phyloP scores from a whole-genome alignment of 2,888 invertebrate species.

The Penaeus monodon region DNA sequence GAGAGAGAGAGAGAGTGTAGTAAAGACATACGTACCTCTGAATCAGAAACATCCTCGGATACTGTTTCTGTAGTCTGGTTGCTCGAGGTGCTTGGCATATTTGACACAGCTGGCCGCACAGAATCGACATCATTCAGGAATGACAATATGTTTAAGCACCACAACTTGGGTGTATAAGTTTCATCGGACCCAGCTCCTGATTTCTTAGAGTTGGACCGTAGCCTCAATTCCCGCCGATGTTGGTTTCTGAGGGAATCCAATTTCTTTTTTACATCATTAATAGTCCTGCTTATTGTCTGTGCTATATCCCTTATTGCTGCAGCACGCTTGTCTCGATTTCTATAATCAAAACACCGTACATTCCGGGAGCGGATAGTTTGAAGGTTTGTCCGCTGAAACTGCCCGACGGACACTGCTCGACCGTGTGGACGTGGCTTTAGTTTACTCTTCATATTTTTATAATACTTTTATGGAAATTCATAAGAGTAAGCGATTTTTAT shows the following conservation, averaged over 20 bases:
- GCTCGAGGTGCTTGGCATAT: constrained; percentile 8
- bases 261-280: constrained; percentile 16
- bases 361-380: too few species aligned
- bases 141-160: constrained; percentile 9
- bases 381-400: too few species aligned
- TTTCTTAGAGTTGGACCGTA: background rate
- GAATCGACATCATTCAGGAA: background rate
- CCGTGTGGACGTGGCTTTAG: too few species aligned
- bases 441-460: too few species aligned
- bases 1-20: background rate
- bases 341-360: constrained; percentile 2
- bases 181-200: constrained; percentile 12
- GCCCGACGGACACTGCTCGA: too few species aligned
- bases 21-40: background rate
- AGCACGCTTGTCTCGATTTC: too few species aligned
- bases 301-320: constrained; percentile 14
- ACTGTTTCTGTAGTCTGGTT: constrained; percentile 11
- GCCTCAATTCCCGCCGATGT: constrained; percentile 9
- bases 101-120: constrained; percentile 16
- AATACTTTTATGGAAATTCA: too few species aligned
- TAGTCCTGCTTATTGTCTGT: constrained; percentile 9
- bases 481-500: too few species aligned
- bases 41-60: constrained; percentile 14
- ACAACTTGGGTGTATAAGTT: constrained; percentile 1
- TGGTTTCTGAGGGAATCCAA: constrained; percentile 13